Evolutionary conservation across 2,113 vertebrate species (phyloP).

Genomic region (Zapus hudsonius): DNA sequence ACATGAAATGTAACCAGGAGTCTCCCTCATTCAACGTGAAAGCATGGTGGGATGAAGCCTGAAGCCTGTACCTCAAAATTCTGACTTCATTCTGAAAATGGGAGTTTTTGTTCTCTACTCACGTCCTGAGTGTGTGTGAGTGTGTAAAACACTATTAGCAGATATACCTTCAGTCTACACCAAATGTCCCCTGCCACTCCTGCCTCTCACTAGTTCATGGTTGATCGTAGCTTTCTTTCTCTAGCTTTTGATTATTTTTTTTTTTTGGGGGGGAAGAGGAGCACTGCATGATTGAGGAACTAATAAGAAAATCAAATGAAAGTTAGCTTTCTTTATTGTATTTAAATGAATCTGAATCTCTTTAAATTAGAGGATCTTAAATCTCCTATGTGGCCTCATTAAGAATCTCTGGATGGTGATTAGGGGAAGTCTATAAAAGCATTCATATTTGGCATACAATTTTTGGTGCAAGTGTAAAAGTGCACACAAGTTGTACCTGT

Average conservation of each 20-base stretch:
- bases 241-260: not conserved
- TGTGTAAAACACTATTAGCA: not conserved
- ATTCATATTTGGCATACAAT: not conserved
- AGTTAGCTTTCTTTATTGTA: not conserved
- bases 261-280: not conserved
- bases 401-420: constrained; percentile 8
- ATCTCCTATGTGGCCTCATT: not conserved
- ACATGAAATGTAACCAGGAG: not conserved
- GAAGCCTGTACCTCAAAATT: not conserved
- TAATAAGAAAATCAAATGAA: constrained; percentile 31
- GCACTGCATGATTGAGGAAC: not conserved
- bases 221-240: not conserved
- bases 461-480: constrained; percentile 17
- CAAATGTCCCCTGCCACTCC: not conserved
- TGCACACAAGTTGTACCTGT: not conserved
- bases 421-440: constrained; percentile 36
- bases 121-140: not conserved
- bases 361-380: constrained; percentile 51
- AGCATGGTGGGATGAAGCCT: not conserved
- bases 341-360: constrained; percentile 44
- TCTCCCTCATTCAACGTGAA: not conserved
- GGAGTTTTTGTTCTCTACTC: not conserved
- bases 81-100: constrained; percentile 25
- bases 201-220: not conserved
- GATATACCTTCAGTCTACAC: not conserved